Evolutionary conservation across 1,140 invertebrate species (phyloP), one percentile per base, ranked within the genome.

Genomic region (Drosophila setifemur): DNA sequence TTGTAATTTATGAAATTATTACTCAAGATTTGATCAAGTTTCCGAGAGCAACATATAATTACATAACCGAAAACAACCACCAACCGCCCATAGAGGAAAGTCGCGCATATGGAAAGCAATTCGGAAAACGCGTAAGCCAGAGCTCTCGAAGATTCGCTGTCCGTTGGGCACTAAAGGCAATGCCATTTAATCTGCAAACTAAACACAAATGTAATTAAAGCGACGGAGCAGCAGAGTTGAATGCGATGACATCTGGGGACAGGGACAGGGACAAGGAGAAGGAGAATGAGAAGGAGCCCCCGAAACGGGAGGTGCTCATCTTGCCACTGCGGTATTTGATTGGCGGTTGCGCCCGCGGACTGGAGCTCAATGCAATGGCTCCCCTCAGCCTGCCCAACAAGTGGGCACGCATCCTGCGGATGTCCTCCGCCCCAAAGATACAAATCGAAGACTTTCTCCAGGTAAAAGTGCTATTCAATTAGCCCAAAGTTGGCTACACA

Each of bases 391-490:
- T 92, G 18, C 91, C 92, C 35, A 91, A 92, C 25, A 92, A 92
- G 72, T 93, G 92, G 92, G 92, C 91, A 4, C 92, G 92, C 70
- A 91, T 93, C 70, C 88, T 93, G 57, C 90, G 92, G 11, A 90
- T 92, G 28, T 88, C 72, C 52, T 91, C 75, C 25, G 66, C 60
- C 18, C 74, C 73, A 67, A 90, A 87, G 89, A 83, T 89, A n/a
- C 79, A 89, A 28, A 67, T 89, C n/a, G 91, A 92, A 60, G 92
- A 92, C 58, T 77, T 92, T 26, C 76, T 91, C 9, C 89, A 92
- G 91, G 91, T 92, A 90, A 86, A 47, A 49, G 21, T 58, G 18
- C 18, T 29, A 69, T 50, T 42, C 9, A 44, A 49, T 64, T 63
- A 47, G 31, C 37, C 5, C 21, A 12, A 8, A 14, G 25, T 5